Evolutionary conservation across 2,113 vertebrate genomes (phyloP).

Genomic region (Mastomys coucha): DNA sequence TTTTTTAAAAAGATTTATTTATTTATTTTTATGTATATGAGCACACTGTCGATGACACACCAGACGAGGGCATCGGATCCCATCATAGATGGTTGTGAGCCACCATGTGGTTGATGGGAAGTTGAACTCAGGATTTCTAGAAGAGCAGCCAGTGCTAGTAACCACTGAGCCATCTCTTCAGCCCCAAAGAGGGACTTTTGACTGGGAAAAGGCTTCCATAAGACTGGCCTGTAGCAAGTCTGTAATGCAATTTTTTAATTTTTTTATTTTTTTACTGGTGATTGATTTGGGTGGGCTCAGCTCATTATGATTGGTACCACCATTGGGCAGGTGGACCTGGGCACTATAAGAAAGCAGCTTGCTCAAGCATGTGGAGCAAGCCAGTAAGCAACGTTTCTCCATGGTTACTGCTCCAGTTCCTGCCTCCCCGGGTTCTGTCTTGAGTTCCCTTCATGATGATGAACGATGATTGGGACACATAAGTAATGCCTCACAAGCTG

Average conservation of each 20-base stretch:
- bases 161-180: too few species aligned
- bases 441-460: background rate
- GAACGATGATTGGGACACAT: background rate
- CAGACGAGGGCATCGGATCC: too few species aligned
- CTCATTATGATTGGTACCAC: background rate
- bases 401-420: background rate
- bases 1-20: too few species aligned
- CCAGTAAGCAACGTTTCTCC: too few species aligned
- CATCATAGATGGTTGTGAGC: too few species aligned
- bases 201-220: background rate
- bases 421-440: background rate
- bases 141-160: too few species aligned
- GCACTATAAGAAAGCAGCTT: background rate
- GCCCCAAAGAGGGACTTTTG: background rate
- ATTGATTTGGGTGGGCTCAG: background rate
- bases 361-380: background rate
- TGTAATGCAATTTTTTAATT: background rate
- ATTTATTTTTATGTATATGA: too few species aligned
- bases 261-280: background rate
- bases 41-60: too few species aligned
- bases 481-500: background rate
- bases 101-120: too few species aligned
- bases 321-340: background rate
- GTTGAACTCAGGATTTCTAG: too few species aligned
- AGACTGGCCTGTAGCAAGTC: background rate